phyloP scores from a whole-genome alignment of 2,888 invertebrate species.

The Galerucella pusilla region DNA sequence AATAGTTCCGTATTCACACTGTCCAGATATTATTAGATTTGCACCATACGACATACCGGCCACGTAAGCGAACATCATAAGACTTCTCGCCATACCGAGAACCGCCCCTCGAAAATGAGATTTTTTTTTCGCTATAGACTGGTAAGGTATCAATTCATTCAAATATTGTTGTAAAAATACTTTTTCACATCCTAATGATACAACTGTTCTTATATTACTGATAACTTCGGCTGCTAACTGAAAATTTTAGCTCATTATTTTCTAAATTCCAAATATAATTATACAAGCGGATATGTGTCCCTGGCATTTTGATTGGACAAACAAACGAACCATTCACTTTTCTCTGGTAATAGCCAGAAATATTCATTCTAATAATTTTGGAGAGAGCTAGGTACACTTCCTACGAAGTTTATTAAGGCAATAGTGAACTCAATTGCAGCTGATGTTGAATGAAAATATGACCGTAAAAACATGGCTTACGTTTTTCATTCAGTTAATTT shows the following conservation, averaged over 20 bases:
- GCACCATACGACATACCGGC: constrained; percentile 79
- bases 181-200: constrained; percentile 76
- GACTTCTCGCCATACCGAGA: constrained; percentile 75
- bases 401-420: too few relatives aligned
- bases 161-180: constrained; percentile 74
- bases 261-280: too few relatives aligned
- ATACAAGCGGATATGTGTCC: too few relatives aligned
- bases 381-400: too few relatives aligned
- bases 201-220: constrained; percentile 70
- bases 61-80: constrained; percentile 77
- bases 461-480: too few relatives aligned
- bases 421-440: too few relatives aligned
- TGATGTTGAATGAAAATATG: too few relatives aligned
- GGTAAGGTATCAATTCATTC: constrained; percentile 70
- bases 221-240: constrained; percentile 75
- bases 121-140: constrained; percentile 69
- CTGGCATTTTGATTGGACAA: too few relatives aligned
- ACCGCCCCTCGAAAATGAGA: constrained; percentile 76
- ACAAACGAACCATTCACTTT: too few relatives aligned
- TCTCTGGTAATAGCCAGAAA: too few relatives aligned
- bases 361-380: too few relatives aligned
- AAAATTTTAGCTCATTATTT: constrained; percentile 33
- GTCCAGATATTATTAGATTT: constrained; percentile 71
- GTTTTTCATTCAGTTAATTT: too few relatives aligned
- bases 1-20: constrained; percentile 70